Base-by-base conservation (phyloP, 2,113 vertebrate genomes). In the Halcyon senegalensis region DNA sequence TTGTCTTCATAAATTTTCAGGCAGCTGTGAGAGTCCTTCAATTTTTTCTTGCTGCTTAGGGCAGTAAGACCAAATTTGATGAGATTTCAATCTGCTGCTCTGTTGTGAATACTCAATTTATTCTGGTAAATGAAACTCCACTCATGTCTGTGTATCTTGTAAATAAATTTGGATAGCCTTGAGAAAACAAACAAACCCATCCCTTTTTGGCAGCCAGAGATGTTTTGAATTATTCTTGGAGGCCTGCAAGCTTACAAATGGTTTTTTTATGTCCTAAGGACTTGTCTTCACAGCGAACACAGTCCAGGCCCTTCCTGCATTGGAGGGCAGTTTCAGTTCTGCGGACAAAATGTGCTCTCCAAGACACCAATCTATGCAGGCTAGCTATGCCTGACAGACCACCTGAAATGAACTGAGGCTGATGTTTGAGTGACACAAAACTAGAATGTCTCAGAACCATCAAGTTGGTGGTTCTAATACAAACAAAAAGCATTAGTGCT, bases 181-280 rank as follows among this genome's bases (percentile, higher is more conserved):
- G 62, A 90, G 63, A 83, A 88, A 88, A 92, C 37, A 95, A 80
- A 83, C 44, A 83, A 92, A 93, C 31, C 28, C 8, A 60, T 72
- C 35, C 19, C 33, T 83, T 88, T 93, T 80, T 94, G 94, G 79
- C 95, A 93, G 72, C 16, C 35, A 13, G 55, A 83, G 59, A 90
- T 55, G 23, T 89, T 96, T 94, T 90, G 55, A 88, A 69, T 79
- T 92, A 50, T 87, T 91, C 75, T 93, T 90, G 87, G 82, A 94
- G 58, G 48, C 21, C 66, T 88, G 39, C 33, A 87, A 91, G 39
- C 28, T 94, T 94, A 39, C 60, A 84, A 92, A 41, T 86, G 55
- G 50, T 51, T 51, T 51, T 93, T 93, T 85, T 66, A 41, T 88
- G 86, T 84, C 50, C 28, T 80, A 77, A 90, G 25, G 50, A 70